Conservation (phyloP, 2,113 vertebrate species). For the Heterotis niloticus region DNA sequence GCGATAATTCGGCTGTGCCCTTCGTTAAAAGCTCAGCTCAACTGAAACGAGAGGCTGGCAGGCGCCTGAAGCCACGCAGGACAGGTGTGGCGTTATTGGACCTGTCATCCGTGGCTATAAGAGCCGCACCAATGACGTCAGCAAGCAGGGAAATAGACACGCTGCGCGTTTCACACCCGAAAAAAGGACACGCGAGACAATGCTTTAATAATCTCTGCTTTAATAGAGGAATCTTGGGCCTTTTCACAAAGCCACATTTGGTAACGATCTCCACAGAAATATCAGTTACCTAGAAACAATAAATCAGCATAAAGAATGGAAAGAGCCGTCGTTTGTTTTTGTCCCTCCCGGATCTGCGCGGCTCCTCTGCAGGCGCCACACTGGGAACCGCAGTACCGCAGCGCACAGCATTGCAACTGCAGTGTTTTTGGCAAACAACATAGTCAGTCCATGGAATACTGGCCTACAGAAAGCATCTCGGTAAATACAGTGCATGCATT, state of each 20-base stretch:
- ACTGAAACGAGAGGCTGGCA: too few relatives aligned
- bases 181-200: conserved; percentile 8
- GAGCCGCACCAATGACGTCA: too few relatives aligned
- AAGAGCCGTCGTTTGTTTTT: conserved; percentile 58
- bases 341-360: conserved; percentile 52
- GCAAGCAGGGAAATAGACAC: too few relatives aligned
- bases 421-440: conserved; percentile 21
- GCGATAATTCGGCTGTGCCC: too few relatives aligned
- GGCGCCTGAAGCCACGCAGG: too few relatives aligned
- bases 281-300: conserved; percentile 69
- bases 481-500: conserved; percentile 43
- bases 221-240: conserved; percentile 69
- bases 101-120: too few relatives aligned
- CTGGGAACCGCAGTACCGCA: neutral
- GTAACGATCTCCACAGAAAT: conserved; percentile 64
- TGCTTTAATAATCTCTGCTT: conserved; percentile 63
- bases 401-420: neutral
- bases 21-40: too few relatives aligned
- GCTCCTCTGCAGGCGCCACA: neutral
- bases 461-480: conserved; percentile 32
- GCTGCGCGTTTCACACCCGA: neutral
- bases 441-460: conserved; percentile 25
- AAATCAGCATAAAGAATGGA: conserved; percentile 65
- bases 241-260: conserved; percentile 55
- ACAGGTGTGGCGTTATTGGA: too few relatives aligned